A percentile compares a stretch with the other conserved stretches of the same genome.
These are phyloP conservation scores for Theristus sp. DNA, from an alignment of 2,888 invertebrate genomes.

Conservation along the genomic window DNA sequence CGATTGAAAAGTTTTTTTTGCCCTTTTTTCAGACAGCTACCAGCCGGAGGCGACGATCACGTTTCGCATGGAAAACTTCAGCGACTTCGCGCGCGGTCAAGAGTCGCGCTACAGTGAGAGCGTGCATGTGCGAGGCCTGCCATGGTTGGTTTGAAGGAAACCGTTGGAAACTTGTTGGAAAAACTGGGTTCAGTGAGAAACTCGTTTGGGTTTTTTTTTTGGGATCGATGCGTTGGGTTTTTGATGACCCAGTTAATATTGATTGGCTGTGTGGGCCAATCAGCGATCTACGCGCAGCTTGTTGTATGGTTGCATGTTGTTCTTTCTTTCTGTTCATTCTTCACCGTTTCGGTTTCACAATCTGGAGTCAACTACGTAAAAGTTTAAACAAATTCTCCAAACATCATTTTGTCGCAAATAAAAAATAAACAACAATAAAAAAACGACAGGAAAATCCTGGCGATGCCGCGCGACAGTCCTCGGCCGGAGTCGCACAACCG, in stretches of 20 bases:
- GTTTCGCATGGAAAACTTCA: slow-evolving; percentile 67
- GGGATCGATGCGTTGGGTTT: no score
- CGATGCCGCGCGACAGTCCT: slow-evolving; percentile 65
- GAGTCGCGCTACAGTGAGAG: slow-evolving; percentile 52
- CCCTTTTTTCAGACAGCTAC: slow-evolving; percentile 51
- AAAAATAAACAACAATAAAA: background rate
- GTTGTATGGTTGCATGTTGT: no score
- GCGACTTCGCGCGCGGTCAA: slow-evolving; percentile 48
- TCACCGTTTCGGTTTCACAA: no score
- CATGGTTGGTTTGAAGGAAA: no score
- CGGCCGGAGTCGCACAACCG: slow-evolving; percentile 39
- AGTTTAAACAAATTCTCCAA: background rate
- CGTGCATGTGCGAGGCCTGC: slow-evolving; percentile 82
- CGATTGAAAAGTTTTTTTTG: no score
- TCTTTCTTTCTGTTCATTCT: no score
- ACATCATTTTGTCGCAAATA: background rate
- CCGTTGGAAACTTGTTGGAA: no score
- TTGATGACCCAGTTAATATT: no score
- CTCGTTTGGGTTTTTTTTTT: background rate
- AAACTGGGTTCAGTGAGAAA: background rate
- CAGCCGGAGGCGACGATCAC: slow-evolving; percentile 80
- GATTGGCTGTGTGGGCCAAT: no score
- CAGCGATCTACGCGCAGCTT: background rate
- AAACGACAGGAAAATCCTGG: slow-evolving; percentile 62
- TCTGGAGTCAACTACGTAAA: no score